Percentiles rank a stretch among this genome's conserved stretches.
Conservation (phyloP, 2,797 vertebrate genomes). For the Linurgus olivaceus region DNA sequence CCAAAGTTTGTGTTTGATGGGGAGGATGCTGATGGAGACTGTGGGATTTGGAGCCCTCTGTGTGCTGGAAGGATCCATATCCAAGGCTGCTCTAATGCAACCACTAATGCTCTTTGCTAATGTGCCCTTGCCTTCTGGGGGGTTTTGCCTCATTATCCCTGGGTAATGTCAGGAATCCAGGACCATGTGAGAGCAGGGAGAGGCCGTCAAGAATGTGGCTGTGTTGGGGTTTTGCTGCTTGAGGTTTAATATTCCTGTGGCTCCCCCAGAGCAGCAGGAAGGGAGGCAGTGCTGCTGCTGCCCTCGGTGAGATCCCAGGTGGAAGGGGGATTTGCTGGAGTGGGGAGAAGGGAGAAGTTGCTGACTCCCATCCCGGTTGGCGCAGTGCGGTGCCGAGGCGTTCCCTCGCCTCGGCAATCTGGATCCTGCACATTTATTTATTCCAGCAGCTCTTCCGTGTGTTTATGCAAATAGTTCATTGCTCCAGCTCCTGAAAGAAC, state of each 20-base stretch:
- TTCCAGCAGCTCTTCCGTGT: background rate
- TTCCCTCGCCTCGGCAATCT: conserved; percentile 4
- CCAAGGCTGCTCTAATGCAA: background rate
- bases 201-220: fast-evolving
- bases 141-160: background rate
- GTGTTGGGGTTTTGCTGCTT: background rate
- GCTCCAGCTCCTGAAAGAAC: background rate
- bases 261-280: background rate
- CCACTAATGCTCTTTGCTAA: background rate
- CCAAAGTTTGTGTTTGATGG: background rate
- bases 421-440: background rate
- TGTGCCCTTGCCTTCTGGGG: background rate
- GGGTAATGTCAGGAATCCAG: background rate
- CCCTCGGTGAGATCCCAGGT: fast-evolving
- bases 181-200: background rate
- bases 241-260: background rate
- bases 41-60: background rate
- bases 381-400: conserved; percentile 28
- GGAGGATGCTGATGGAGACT: background rate
- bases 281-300: background rate
- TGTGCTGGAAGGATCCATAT: background rate
- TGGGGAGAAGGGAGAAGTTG: background rate
- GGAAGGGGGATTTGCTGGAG: background rate
- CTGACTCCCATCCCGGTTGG: conserved; percentile 19
- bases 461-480: conserved; percentile 36